Conservation (phyloP, 2,797 vertebrate genomes). For the Mormyrus proboscirostris region DNA sequence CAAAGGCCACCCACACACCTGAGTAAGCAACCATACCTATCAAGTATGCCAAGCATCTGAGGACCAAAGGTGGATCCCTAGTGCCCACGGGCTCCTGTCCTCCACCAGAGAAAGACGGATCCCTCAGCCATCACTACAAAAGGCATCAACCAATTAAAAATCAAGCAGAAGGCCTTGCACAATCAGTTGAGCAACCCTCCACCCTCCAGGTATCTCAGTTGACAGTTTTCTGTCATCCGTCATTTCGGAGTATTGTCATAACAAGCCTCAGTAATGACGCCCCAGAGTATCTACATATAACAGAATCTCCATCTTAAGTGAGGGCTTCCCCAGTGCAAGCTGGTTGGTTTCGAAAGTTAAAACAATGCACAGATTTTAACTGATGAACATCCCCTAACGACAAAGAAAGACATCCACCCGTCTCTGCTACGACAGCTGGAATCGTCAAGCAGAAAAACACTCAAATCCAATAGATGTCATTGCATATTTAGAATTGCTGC, state of each 20-base stretch:
- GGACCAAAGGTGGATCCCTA: not conserved
- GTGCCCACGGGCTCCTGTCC: not conserved
- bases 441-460: not conserved
- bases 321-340: not conserved
- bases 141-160: not conserved
- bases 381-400: not conserved
- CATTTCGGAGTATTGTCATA: not conserved
- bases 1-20: not conserved
- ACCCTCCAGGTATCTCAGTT: not conserved
- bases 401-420: not conserved
- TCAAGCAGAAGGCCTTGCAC: not conserved
- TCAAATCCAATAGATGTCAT: not conserved
- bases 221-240: not conserved
- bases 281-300: not conserved
- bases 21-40: not conserved
- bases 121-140: not conserved
- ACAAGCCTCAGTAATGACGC: not conserved
- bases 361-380: not conserved
- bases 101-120: not conserved
- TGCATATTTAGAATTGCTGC: not conserved
- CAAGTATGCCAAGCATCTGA: not conserved
- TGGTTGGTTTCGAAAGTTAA: not conserved
- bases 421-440: not conserved
- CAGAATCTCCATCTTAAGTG: not conserved
- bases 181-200: not conserved